Conservation (phyloP, 2,113 vertebrate genomes). For the Proteles cristata region DNA sequence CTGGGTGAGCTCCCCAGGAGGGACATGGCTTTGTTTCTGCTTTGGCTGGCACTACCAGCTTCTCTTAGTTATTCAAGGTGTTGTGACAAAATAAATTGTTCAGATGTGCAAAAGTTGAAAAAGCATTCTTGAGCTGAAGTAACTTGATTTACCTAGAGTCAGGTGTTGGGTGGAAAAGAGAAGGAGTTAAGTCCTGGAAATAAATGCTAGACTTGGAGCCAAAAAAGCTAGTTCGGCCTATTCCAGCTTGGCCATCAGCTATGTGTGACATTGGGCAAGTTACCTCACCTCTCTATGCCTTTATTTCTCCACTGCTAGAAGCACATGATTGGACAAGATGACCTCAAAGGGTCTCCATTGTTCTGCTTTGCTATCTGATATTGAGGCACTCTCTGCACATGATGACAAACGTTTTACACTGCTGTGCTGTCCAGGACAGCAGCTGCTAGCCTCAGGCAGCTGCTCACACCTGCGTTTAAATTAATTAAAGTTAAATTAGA, state of each 20-base stretch:
- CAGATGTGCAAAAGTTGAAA: not conserved
- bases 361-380: not conserved
- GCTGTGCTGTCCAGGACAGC: not conserved
- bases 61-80: not conserved
- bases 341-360: not conserved
- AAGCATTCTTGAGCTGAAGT: not conserved
- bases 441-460: not conserved
- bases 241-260: not conserved
- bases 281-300: not conserved
- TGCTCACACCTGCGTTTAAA: not conserved
- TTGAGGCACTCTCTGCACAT: not conserved
- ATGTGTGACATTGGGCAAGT: not conserved
- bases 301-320: not conserved
- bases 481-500: not conserved
- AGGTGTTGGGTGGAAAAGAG: not conserved
- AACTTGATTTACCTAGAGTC: not conserved
- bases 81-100: not conserved
- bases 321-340: not conserved
- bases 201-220: not conserved
- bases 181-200: not conserved
- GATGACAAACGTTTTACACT: not conserved
- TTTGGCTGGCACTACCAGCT: not conserved
- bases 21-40: not conserved
- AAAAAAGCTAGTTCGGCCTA: not conserved
- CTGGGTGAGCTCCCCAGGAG: not conserved